Evolutionary conservation across 1,140 invertebrate genomes (phyloP).

Genomic region (Adelges cooleyi): DNA sequence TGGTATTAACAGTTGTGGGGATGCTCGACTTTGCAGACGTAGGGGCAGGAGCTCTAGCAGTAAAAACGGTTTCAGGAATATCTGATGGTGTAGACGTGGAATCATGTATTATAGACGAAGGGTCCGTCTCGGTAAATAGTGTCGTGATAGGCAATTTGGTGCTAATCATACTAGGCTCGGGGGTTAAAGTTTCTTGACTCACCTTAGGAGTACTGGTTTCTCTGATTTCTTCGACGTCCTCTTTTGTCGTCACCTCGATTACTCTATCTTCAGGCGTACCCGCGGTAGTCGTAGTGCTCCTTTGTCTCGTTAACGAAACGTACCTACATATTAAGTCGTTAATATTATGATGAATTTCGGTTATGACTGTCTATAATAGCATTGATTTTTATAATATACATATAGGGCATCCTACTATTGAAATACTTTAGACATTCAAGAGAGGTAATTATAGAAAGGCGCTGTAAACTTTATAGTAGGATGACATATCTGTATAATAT

Average conservation of each 20-base stretch:
- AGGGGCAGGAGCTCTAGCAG: not conserved
- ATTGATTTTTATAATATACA: no score
- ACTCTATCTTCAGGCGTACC: not conserved
- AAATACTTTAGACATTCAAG: no score
- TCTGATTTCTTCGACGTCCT: not conserved
- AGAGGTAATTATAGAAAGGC: no score
- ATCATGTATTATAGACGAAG: not conserved
- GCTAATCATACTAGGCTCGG: conserved; percentile 1
- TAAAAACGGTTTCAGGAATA: not conserved
- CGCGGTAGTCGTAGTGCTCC: not conserved
- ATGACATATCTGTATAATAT: no score
- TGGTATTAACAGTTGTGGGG: not conserved
- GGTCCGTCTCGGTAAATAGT: not conserved
- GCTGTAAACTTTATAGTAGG: no score
- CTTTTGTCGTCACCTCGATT: not conserved
- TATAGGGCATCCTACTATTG: no score
- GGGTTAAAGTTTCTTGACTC: conserved; percentile 5
- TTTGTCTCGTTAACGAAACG: conserved; percentile 12
- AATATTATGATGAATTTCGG: no score
- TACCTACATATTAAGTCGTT: not conserved
- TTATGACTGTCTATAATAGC: no score
- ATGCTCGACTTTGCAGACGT: not conserved
- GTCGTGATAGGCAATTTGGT: not conserved
- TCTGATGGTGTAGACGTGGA: not conserved
- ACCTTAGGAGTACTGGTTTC: conserved; percentile 1